Evolutionary conservation across 2,113 vertebrate genomes (phyloP), one percentile per base, ranked within the genome.

Genomic region (Rhegmatorhina hoffmannsi): DNA sequence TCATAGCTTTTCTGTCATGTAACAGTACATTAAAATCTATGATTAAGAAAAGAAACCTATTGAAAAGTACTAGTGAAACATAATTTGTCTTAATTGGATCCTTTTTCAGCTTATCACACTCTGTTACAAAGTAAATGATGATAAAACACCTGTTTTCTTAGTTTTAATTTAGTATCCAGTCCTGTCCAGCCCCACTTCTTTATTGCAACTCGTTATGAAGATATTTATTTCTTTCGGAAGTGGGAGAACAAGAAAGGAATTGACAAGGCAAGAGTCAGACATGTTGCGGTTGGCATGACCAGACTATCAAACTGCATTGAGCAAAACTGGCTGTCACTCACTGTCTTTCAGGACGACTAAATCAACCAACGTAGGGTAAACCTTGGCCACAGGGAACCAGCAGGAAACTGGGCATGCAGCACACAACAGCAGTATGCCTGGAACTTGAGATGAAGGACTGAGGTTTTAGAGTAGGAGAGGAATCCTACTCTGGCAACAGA

Each of bases 161-260:
- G 8, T 78, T 91, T 80, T 52, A 83, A 59, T 63, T 88, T 58
- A 77, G 43, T 23, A 33, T 17, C 47, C 24, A 67, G 18, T 70
- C 44, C 25, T 8, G 10, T 62, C 33, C 17, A 52, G 50, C 50
- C 34, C 31, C 1, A 10, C 43, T 94, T 44, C 80, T 62, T 88
- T 69, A 83, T 14, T 84, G 38, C 17, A 47, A 59, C 60, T 94
- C 0, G 4, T 93, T 92, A 87, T 10, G 31, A 91, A 84, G 86
- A 84, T 80, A 94, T 55, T 95, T 90, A 83, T 95, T 86, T 89
- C 83, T 80, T 83, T 94, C 14, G 18, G 76, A 97, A 96, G 49
- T 14, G 11, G 29, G 9, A 90, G 38, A 93, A 75, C 88, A 88
- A 95, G 86, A 87, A 92, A 93, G 92, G 91, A 96, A 92, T 84